Conservation (phyloP, 2,888 invertebrate species). For the Caenorhabditis panamensis region DNA sequence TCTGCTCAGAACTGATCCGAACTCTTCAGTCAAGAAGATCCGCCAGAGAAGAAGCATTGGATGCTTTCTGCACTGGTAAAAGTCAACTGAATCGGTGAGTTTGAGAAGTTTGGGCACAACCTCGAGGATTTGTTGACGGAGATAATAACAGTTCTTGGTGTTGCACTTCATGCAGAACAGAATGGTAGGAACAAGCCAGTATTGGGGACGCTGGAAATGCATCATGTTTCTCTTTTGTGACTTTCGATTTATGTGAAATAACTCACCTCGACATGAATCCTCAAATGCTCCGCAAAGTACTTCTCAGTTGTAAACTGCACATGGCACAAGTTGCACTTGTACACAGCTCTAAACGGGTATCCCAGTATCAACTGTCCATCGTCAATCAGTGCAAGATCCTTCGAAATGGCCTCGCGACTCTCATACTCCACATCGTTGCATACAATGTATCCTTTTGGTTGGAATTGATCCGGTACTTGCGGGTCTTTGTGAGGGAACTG, state of each 20-base stretch:
- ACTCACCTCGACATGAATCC: slow-evolving; percentile 13
- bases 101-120: slow-evolving; percentile 22
- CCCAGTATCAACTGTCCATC: slow-evolving; percentile 12
- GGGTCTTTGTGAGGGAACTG: too few relatives aligned
- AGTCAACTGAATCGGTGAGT: not conserved
- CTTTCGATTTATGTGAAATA: too few relatives aligned
- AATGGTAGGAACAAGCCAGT: slow-evolving; percentile 24
- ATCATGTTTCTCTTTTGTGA: too few relatives aligned
- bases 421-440: slow-evolving; percentile 19
- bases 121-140: slow-evolving; percentile 11
- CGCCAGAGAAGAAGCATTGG: slow-evolving; percentile 35
- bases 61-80: slow-evolving; percentile 2
- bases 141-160: slow-evolving; percentile 6
- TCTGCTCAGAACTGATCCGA: not conserved
- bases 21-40: slow-evolving; percentile 25
- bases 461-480: too few relatives aligned
- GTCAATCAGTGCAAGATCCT: slow-evolving; percentile 22
- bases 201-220: slow-evolving; percentile 41
- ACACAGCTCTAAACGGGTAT: slow-evolving; percentile 14
- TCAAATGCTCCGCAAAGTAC: slow-evolving; percentile 24
- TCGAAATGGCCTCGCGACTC: not conserved
- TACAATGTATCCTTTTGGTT: slow-evolving; percentile 19
- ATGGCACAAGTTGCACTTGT: slow-evolving; percentile 25
- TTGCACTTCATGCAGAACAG: slow-evolving; percentile 21
- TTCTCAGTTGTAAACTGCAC: slow-evolving; percentile 13